A percentile compares a stretch with the other conserved stretches of the same genome.
phyloP scores from a whole-genome alignment of 2,888 invertebrate species.

The Epicampocera succincta region DNA sequence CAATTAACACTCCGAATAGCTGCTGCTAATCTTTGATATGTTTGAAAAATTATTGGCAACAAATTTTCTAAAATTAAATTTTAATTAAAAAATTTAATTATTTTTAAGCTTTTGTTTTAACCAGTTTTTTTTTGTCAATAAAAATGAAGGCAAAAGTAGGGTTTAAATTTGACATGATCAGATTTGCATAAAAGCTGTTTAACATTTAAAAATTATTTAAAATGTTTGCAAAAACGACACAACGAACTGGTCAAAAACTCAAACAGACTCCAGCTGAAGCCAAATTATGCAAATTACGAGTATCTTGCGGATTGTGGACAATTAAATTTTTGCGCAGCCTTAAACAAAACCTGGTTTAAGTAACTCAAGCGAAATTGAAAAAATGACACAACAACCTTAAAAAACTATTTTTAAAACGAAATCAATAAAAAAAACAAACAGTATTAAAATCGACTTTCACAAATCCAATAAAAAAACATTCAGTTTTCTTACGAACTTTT shows the following conservation, averaged over 20 bases:
- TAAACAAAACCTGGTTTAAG: conserved; percentile 42
- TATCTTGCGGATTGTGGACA: background rate
- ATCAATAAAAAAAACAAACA: background rate
- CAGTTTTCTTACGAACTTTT: conserved; percentile 19
- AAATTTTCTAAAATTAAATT: no score
- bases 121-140: no score
- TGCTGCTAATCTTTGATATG: no score
- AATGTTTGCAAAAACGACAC: background rate
- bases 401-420: conserved; percentile 27
- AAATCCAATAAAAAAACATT: conserved; percentile 39
- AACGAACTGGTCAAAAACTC: conserved; percentile 35
- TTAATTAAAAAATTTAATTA: no score
- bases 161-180: background rate
- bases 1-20: no score
- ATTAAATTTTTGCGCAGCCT: conserved; percentile 30
- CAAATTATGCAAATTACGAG: conserved; percentile 4
- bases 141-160: background rate
- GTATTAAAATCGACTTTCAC: conserved; percentile 56
- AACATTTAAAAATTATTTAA: conserved; percentile 33
- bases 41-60: no score
- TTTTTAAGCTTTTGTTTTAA: no score
- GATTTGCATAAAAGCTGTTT: conserved; percentile 10
- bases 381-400: conserved; percentile 15
- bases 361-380: conserved; percentile 3
- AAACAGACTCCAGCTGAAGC: conserved; percentile 12